Conservation (phyloP, 2,797 vertebrate genomes). For the Sebastes goodei region DNA sequence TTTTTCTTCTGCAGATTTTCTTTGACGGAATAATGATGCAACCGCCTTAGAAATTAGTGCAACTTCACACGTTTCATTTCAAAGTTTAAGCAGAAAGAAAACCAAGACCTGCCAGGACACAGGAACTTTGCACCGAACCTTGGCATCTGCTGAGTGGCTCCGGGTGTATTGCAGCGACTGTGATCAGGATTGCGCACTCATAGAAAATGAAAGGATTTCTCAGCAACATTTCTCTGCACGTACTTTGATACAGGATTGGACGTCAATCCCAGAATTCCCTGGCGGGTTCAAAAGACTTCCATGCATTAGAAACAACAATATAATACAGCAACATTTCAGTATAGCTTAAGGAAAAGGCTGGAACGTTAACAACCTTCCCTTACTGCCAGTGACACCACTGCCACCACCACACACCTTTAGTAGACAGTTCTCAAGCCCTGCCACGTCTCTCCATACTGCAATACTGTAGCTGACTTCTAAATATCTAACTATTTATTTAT, state of each 20-base stretch:
- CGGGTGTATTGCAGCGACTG: not conserved
- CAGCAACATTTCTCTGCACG: not conserved
- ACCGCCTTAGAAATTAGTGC: constrained; percentile 54
- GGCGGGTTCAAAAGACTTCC: not conserved
- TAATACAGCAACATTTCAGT: not conserved
- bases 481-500: no score
- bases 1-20: not conserved
- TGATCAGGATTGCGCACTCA: constrained; percentile 10
- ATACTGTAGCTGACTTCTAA: no score
- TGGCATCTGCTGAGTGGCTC: constrained; percentile 9
- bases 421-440: no score
- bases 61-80: constrained; percentile 60
- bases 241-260: not conserved
- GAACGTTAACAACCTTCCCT: no score
- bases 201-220: constrained; percentile 9
- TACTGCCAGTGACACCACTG: no score
- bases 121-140: constrained; percentile 18
- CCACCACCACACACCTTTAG: no score
- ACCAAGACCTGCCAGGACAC: constrained; percentile 26
- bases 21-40: constrained; percentile 62
- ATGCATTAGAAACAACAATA: not conserved
- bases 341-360: not conserved
- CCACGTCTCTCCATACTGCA: no score
- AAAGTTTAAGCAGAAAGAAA: constrained; percentile 29
- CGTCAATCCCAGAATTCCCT: not conserved